phyloP scores from a whole-genome alignment of 2,113 vertebrate genomes.

The Stercorarius parasiticus region DNA sequence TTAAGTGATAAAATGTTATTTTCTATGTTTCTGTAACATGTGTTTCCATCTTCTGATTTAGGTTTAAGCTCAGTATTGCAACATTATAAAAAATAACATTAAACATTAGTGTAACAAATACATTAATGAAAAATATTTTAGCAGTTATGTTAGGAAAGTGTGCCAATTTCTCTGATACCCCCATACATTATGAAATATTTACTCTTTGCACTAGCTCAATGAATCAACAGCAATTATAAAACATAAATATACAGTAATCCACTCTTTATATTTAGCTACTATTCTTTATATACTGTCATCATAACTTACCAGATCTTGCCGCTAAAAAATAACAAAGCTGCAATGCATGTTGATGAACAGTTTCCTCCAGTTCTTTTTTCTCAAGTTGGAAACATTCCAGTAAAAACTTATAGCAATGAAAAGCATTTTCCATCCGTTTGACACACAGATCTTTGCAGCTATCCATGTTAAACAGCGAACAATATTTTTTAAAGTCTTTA shows the following conservation, averaged over 20 bases:
- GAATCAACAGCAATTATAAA: background rate
- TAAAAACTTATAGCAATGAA: background rate
- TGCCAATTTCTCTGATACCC: background rate
- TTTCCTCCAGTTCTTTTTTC: background rate
- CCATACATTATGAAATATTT: background rate
- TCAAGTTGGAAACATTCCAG: background rate
- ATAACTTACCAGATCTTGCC: constrained; percentile 16
- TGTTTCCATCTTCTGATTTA: background rate
- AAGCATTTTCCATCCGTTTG: background rate
- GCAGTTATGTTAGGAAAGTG: background rate
- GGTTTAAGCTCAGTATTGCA: background rate
- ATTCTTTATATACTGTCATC: background rate
- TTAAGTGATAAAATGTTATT: background rate
- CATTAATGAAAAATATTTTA: background rate
- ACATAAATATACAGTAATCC: background rate
- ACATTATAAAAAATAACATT: background rate
- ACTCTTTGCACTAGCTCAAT: background rate
- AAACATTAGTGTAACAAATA: background rate
- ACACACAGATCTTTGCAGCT: background rate
- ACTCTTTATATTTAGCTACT: background rate
- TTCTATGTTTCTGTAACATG: background rate
- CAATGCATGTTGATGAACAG: background rate
- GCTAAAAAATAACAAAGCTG: constrained; percentile 29
- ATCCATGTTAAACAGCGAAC: background rate
- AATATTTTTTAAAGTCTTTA: background rate